phyloP scores from a whole-genome alignment of 2,888 invertebrate genomes.

The Leptinotarsa rubiginosa region DNA sequence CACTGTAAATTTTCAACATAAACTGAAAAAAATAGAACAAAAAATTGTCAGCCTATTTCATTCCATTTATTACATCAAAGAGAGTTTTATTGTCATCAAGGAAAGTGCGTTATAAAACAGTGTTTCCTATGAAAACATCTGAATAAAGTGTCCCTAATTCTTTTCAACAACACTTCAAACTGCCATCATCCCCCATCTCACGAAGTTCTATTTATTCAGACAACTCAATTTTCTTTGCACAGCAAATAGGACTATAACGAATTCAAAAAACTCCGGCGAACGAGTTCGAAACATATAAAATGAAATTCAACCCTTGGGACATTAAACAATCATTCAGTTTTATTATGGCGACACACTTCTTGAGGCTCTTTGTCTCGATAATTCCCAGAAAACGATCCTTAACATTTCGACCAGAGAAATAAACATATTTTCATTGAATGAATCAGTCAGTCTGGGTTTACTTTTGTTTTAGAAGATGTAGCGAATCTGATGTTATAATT shows the following conservation, averaged over 20 bases:
- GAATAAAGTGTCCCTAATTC: not conserved
- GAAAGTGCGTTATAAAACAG: not conserved
- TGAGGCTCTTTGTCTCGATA: constrained; percentile 7
- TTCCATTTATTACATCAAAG: too few relatives aligned
- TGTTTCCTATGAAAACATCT: not conserved
- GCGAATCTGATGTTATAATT: too few relatives aligned
- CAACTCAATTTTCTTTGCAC: constrained; percentile 33
- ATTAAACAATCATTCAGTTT: constrained; percentile 48
- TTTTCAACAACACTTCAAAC: constrained; percentile 10
- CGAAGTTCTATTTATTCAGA: constrained; percentile 23
- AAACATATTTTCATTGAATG: too few relatives aligned
- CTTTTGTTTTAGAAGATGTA: too few relatives aligned
- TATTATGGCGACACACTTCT: constrained; percentile 43
- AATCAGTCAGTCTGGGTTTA: too few relatives aligned
- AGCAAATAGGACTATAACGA: constrained; percentile 27
- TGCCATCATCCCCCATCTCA: constrained; percentile 5
- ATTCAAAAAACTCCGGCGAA: constrained; percentile 22
- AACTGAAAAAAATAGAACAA: too few relatives aligned
- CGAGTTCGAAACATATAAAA: constrained; percentile 35
- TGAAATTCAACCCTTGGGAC: constrained; percentile 38
- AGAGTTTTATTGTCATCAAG: not conserved
- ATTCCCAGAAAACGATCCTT: not conserved
- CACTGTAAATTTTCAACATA: too few relatives aligned
- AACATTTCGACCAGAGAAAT: not conserved
- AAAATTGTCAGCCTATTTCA: too few relatives aligned